A percentile compares a stretch with the other conserved stretches of the same genome.
These are phyloP conservation scores for Ennomos quercinarius DNA, from an alignment of 2,888 invertebrate genomes.

Conservation along the genomic window DNA sequence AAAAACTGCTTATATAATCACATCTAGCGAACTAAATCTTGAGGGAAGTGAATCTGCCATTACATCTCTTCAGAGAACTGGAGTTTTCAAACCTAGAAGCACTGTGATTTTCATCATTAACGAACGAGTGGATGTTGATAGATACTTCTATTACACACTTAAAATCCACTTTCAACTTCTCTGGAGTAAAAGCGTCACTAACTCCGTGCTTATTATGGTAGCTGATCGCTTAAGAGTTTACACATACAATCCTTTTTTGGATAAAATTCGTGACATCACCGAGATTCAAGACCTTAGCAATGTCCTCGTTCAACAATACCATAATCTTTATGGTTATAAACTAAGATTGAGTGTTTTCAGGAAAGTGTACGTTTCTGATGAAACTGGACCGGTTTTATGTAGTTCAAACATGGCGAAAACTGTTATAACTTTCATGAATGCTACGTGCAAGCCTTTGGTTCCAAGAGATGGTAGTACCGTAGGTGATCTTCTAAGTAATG, in stretches of 20 bases:
- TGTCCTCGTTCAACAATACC: slow-evolving; percentile 59
- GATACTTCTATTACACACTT: slow-evolving; percentile 70
- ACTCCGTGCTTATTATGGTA: slow-evolving; percentile 73
- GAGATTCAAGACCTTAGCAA: slow-evolving; percentile 63
- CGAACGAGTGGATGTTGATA: slow-evolving; percentile 57
- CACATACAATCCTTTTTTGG: slow-evolving; percentile 80
- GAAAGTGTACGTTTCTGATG: slow-evolving; percentile 63
- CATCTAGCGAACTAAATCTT: slow-evolving; percentile 61
- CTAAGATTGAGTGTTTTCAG: slow-evolving; percentile 70
- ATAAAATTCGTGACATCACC: slow-evolving; percentile 70
- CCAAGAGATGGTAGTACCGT: slow-evolving; percentile 75
- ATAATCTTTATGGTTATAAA: slow-evolving; percentile 65
- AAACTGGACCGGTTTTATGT: slow-evolving; percentile 62
- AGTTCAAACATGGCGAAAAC: slow-evolving; percentile 62
- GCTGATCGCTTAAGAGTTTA: slow-evolving; percentile 70
- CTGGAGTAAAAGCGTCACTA: slow-evolving; percentile 82
- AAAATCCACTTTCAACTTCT: slow-evolving; percentile 77
- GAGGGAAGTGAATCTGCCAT: slow-evolving; percentile 67
- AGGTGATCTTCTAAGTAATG: slow-evolving; percentile 72
- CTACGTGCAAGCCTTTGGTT: slow-evolving; percentile 64
- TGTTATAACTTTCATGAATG: slow-evolving; percentile 67
- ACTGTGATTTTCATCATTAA: slow-evolving; percentile 74
- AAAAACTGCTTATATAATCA: slow-evolving; percentile 71
- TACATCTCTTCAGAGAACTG: slow-evolving; percentile 66
- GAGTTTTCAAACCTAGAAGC: slow-evolving; percentile 74